These are phyloP conservation scores for Acronicta psi DNA, from an alignment of 2,888 invertebrate genomes.

Conservation along the genomic window DNA sequence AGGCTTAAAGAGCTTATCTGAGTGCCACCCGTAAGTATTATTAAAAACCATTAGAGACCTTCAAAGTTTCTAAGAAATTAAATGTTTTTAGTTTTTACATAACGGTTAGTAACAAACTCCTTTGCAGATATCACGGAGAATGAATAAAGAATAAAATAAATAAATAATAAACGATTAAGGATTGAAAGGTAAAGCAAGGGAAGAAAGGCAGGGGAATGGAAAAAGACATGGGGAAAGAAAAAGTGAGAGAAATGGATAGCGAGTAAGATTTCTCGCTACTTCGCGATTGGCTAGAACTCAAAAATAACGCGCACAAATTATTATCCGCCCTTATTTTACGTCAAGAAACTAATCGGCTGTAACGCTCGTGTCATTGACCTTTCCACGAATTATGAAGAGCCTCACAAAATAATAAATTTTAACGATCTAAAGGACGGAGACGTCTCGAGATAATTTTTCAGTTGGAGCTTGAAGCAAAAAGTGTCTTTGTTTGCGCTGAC, in stretches of 20 bases:
- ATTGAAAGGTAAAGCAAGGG: too few relatives aligned
- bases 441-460: conserved; percentile 33
- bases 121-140: too few relatives aligned
- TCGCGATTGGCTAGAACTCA: too few relatives aligned
- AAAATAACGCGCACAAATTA: too few relatives aligned
- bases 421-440: conserved; percentile 13
- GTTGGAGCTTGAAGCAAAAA: conserved; percentile 19
- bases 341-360: neutral
- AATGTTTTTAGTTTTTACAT: too few relatives aligned
- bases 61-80: neutral
- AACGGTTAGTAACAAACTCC: too few relatives aligned
- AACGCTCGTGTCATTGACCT: conserved; percentile 1
- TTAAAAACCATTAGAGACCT: conserved; percentile 23
- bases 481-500: conserved; percentile 41
- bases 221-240: too few relatives aligned
- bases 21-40: conserved; percentile 13
- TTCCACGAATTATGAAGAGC: neutral
- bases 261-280: too few relatives aligned
- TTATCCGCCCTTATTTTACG: neutral
- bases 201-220: too few relatives aligned
- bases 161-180: too few relatives aligned
- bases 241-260: too few relatives aligned
- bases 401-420: conserved; percentile 33
- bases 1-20: conserved; percentile 28
- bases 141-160: too few relatives aligned